phyloP scores from a whole-genome alignment of 37 sponge, comb jelly and placozoan genomes.

The Crambe crambe region DNA sequence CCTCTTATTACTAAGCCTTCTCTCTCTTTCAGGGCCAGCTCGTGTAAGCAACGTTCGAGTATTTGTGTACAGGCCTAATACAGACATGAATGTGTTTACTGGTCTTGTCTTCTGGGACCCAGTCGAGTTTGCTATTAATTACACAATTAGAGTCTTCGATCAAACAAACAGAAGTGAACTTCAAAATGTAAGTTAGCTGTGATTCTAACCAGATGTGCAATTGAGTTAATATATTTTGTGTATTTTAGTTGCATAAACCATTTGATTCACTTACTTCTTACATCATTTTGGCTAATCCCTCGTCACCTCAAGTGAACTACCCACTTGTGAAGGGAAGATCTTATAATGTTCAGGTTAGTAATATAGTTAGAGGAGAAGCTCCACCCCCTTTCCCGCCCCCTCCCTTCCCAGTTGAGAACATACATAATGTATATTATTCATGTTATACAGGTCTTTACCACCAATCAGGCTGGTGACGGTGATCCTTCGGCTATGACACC shows the following conservation, averaged over 20 bases:
- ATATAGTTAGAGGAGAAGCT: background rate
- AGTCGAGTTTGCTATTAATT: background rate
- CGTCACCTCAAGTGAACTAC: background rate
- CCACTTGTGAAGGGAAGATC: background rate
- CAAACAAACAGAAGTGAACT: too few species aligned
- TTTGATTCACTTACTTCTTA: too few species aligned
- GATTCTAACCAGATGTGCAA: too few species aligned
- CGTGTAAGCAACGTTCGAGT: slow-evolving; percentile 36
- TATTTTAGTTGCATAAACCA: too few species aligned
- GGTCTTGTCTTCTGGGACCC: slow-evolving; percentile 54
- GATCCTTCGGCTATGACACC: background rate
- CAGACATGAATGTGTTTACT: background rate
- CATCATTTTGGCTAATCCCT: too few species aligned
- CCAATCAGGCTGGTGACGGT: background rate
- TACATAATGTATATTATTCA: background rate
- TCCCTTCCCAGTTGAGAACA: background rate
- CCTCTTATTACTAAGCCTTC: too few species aligned
- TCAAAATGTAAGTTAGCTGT: slow-evolving; percentile 7
- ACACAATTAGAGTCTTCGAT: background rate
- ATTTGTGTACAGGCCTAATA: slow-evolving; percentile 31
- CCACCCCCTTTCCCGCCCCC: too few species aligned
- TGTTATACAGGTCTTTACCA: background rate
- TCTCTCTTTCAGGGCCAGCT: slow-evolving; percentile 18
- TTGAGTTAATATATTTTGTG: too few species aligned
- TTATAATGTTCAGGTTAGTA: background rate